Evolutionary conservation across 2,888 invertebrate genomes (phyloP).

Genomic region (Drosophila mulleri): DNA sequence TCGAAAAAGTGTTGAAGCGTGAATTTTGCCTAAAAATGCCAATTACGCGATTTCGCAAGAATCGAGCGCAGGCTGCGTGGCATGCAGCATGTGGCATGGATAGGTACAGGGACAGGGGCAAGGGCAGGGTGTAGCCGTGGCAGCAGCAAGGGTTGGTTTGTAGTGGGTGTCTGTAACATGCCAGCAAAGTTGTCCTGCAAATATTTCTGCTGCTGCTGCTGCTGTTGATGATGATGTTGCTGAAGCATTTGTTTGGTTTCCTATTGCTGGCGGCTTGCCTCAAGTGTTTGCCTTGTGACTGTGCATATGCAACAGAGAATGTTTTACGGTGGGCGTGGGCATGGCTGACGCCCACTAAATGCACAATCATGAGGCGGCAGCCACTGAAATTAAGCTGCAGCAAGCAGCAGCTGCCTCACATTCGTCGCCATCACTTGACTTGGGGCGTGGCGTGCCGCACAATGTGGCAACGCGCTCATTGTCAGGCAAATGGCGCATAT

Average conservation of each 20-base stretch:
- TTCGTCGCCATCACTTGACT: constrained; percentile 54
- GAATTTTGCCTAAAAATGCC: constrained; percentile 81
- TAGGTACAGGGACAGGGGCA: not conserved
- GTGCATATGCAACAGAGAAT: constrained; percentile 55
- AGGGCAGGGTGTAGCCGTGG: too few relatives aligned
- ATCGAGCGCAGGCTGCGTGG: constrained; percentile 2
- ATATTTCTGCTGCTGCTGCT: constrained; percentile 23
- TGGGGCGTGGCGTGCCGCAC: constrained; percentile 14
- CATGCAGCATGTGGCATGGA: not conserved
- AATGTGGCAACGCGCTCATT: constrained; percentile 48
- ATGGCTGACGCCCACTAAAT: constrained; percentile 66
- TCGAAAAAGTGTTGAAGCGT: constrained; percentile 82
- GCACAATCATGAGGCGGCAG: constrained; percentile 67
- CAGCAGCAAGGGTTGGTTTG: not conserved
- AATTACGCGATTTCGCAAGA: constrained; percentile 73
- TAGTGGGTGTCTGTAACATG: constrained; percentile 49
- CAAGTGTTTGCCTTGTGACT: constrained; percentile 73
- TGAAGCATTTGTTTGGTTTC: constrained; percentile 44
- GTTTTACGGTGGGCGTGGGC: not conserved
- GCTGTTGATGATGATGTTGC: constrained; percentile 48
- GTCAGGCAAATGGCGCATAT: constrained; percentile 57
- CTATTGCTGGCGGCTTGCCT: constrained; percentile 1
- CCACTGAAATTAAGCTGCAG: constrained; percentile 40
- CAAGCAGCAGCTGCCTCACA: constrained; percentile 28
- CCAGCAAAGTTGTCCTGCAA: constrained; percentile 55